A percentile compares a stretch with the other conserved stretches of the same genome.
phyloP scores from a whole-genome alignment of 2,113 vertebrate genomes.

The Melierax canorus region DNA sequence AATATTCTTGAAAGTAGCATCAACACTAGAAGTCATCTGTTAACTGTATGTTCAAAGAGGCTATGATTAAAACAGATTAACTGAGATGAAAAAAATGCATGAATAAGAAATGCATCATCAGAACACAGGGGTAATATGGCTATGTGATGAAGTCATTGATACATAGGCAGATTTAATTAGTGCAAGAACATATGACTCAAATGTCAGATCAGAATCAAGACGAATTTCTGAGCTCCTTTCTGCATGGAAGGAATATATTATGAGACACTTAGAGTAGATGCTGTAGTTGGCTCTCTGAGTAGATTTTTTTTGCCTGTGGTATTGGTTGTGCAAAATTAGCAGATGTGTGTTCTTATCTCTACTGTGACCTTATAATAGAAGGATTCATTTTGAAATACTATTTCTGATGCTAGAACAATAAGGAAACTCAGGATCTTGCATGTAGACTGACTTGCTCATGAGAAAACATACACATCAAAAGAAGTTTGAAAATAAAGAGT shows the following conservation, averaged over 20 bases:
- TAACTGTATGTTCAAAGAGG: background rate
- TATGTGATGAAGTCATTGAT: background rate
- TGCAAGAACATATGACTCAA: background rate
- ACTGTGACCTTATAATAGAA: background rate
- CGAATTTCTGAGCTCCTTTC: background rate
- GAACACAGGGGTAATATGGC: background rate
- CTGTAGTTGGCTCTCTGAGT: background rate
- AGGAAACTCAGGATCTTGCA: background rate
- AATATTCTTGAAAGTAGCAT: background rate
- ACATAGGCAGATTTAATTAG: background rate
- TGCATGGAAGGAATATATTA: background rate
- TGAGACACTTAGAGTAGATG: background rate
- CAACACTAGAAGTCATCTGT: background rate
- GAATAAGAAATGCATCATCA: background rate
- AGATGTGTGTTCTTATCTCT: background rate
- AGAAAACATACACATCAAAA: background rate
- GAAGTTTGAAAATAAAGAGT: background rate
- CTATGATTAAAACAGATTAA: background rate
- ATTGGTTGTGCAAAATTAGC: background rate
- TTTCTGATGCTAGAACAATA: background rate
- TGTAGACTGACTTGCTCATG: background rate
- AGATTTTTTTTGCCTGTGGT: background rate
- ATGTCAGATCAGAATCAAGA: background rate
- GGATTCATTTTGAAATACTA: background rate
- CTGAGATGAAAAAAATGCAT: background rate